phyloP scores from a whole-genome alignment of 53 echinoderm and acorn worm genomes.

The Pentamera pediparva region DNA sequence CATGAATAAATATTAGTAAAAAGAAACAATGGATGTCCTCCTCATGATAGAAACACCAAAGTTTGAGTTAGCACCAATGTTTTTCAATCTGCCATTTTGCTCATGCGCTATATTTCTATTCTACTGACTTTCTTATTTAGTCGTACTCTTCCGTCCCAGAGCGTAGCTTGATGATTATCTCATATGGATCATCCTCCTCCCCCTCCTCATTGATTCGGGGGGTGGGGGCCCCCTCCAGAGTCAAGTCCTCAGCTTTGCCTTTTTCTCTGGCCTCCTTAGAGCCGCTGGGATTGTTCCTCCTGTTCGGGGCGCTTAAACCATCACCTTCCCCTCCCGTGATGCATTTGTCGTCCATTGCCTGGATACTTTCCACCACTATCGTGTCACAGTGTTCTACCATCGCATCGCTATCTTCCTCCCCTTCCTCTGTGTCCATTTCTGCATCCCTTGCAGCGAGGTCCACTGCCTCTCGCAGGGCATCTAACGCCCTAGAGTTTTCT shows the following conservation, averaged over 20 bases:
- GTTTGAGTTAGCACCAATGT: too few relatives aligned
- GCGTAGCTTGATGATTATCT: conserved; percentile 18
- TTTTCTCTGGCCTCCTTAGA: neutral
- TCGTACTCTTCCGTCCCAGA: conserved; percentile 14
- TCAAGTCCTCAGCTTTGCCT: conserved; percentile 25
- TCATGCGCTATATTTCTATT: too few relatives aligned
- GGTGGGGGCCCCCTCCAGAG: conserved; percentile 14
- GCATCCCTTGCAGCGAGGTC: conserved; percentile 32
- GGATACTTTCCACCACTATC: neutral
- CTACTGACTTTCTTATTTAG: too few relatives aligned
- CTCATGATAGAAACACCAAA: too few relatives aligned
- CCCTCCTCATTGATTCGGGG: conserved; percentile 13
- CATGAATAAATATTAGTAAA: too few relatives aligned
- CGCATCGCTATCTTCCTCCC: conserved; percentile 11
- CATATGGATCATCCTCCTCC: conserved; percentile 26
- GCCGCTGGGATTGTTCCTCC: neutral
- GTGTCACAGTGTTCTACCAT: neutral
- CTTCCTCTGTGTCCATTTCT: conserved; percentile 19
- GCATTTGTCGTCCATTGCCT: neutral
- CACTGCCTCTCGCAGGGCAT: conserved; percentile 26
- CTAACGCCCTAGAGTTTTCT: conserved; percentile 22
- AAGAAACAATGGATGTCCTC: too few relatives aligned
- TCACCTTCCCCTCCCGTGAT: conserved; percentile 11
- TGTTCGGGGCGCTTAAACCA: neutral
- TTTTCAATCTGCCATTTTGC: too few relatives aligned